Base-by-base conservation (phyloP, 2,888 invertebrate species). In the Diarsia mendica region DNA sequence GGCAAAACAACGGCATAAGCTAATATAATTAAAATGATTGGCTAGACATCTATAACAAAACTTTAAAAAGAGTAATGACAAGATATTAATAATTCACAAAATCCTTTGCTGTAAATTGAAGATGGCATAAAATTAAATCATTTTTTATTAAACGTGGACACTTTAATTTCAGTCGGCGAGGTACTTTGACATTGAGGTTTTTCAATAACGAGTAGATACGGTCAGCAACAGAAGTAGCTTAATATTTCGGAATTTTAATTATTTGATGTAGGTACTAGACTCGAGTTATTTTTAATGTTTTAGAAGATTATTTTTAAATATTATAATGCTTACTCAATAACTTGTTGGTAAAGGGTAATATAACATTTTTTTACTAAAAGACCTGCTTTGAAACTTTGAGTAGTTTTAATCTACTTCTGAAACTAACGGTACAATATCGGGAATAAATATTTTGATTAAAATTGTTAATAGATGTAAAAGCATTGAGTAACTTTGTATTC, bases 21-120 rank as follows among this genome's bases (percentile, higher is more conserved):
- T 11, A n/a, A 13, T 79, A 10, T 18, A 53, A 33, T 67, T 53
- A 53, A 28, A 68, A 51, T 3, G 15, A 48, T 68, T 28, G 11
- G 18, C n/a, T 51, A 33, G 44, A 78, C 60, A 55, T 61, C 28
- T 20, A 44, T 69, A 39, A 15, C 3, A 4, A 68, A 83, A 51
- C 49, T 67, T 48, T n/a, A 53, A 72, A 66, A 60, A 76, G 33
- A 69, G 49, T 64, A 64, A 79, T 73, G n/a, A 51, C 44, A 70
- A 53, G 18, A 69, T 83, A 67, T 78, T 75, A 67, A 67, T 64
- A 67, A 79, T 67, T 67, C n/a, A 39, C 33, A 49, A 69, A 74
- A 81, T 74, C 64, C 60, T 64, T 81, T 67, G 18, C 51, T 64
- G 15, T 61, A 20, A 72, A 83, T 72, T 72, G 71, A 66, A 55